These are phyloP conservation scores for Polyergus mexicanus DNA, from an alignment of 1,140 invertebrate species.

Conservation along the genomic window DNA sequence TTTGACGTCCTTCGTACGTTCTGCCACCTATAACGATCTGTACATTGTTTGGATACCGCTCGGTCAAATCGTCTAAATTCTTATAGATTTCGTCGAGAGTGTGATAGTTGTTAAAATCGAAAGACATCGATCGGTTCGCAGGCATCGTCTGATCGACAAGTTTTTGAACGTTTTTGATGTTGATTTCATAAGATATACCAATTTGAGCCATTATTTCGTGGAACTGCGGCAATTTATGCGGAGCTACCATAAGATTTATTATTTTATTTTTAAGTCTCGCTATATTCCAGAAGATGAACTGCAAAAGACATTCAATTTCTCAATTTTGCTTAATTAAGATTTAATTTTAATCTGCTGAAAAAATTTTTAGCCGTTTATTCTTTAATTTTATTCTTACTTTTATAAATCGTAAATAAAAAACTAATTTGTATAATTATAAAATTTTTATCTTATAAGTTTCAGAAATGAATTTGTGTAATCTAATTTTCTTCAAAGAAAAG, in stretches of 20 bases:
- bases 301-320: conserved; percentile 3
- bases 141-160: conserved; percentile 80
- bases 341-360: background rate
- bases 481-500: background rate
- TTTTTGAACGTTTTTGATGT: conserved; percentile 80
- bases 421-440: background rate
- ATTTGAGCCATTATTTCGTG: conserved; percentile 72
- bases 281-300: conserved; percentile 81
- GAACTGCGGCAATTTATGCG: conserved; percentile 73
- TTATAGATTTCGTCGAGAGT: conserved; percentile 86
- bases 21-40: conserved; percentile 86
- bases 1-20: conserved; percentile 88
- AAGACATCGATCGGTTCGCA: conserved; percentile 19
- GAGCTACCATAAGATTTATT: conserved; percentile 82
- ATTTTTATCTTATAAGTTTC: background rate
- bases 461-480: background rate
- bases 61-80: conserved; percentile 85
- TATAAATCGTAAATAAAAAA: background rate
- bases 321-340: background rate
- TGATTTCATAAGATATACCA: conserved; percentile 62
- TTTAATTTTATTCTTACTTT: background rate
- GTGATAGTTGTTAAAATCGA: conserved; percentile 87
- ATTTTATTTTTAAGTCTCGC: conserved; percentile 41
- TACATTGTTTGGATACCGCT: conserved; percentile 86
- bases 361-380: background rate